Conservation (phyloP, 2,797 vertebrate species). For the Tinamus major region DNA sequence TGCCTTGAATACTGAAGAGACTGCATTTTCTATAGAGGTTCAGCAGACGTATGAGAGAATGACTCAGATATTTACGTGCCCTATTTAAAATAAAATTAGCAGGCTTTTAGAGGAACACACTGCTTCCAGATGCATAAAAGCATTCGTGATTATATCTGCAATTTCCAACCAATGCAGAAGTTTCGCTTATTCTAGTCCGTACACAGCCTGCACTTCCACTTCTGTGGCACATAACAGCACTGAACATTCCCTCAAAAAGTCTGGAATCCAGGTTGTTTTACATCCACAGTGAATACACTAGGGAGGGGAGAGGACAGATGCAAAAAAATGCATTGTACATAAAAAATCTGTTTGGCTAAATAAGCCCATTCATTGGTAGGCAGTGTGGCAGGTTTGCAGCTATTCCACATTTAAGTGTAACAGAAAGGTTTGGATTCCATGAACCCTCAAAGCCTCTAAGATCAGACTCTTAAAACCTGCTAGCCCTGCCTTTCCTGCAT, state of each 20-base stretch:
- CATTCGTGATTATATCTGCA: background rate
- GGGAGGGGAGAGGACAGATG: background rate
- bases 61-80: slow-evolving; percentile 60
- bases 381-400: background rate
- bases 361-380: background rate
- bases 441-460: slow-evolving; percentile 8
- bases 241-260: background rate
- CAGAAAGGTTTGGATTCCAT: background rate
- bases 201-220: background rate
- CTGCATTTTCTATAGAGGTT: background rate
- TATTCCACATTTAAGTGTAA: slow-evolving; percentile 6
- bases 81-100: slow-evolving; percentile 48
- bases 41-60: background rate
- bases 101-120: slow-evolving; percentile 33
- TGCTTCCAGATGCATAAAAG: slow-evolving; percentile 10
- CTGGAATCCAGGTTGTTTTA: background rate
- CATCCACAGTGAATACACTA: background rate
- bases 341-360: slow-evolving; percentile 12
- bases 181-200: background rate
- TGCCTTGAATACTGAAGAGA: background rate
- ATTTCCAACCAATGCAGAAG: background rate
- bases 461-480: slow-evolving; percentile 31
- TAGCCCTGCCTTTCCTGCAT: slow-evolving; percentile 55
- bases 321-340: background rate
- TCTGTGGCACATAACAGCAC: background rate